Evolutionary conservation across 2,888 invertebrate species (phyloP), one percentile per base, ranked within the genome.

Genomic region (Ornithoptera priamus): DNA sequence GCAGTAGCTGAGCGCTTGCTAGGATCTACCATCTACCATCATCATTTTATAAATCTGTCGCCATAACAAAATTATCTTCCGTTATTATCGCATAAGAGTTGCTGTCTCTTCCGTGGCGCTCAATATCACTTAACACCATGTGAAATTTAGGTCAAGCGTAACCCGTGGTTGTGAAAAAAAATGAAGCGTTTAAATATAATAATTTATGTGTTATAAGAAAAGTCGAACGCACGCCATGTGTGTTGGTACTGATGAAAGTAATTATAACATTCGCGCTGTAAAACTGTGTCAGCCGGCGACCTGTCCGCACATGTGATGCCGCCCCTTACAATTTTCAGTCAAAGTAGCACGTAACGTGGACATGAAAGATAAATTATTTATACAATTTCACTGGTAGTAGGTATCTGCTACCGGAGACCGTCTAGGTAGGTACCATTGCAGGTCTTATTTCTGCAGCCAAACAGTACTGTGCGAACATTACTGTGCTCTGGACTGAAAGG

Each of bases 211-310:
- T 72, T 65, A 65, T 50, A 64, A 53, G 74, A 74, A 68, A 58
- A 69, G 65, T 70, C 66, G 70, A 67, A 71, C 69, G 65, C 66
- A 56, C 58, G 59, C 60, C 68, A 60, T 65, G 62, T 75, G 76
- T 77, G 75, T 69, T 73, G 71, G 73, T 78, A 78, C 79, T 76
- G 80, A 82, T 82, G 80, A 81, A 74, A 75, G 76, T 78, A 83
- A 85, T 87, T 87, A 87, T 86, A 88, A 86, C 84, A 85, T 82
- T 58, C 79, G 78, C 75, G 74, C 20, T 69, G 75, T 76, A 82
- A 86, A 90, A 88, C 85, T 91, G 80, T 89, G 90, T 89, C 90
- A 91, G 81, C 77, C 77, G 83, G 81, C 79, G 81, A 84, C 78
- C 79, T 74, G 79, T 73, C 80, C 79, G 81, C 82, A 78, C 75